These are phyloP conservation scores for Clarias batrachus DNA, from an alignment of 2,113 vertebrate species.

Conservation along the genomic window DNA sequence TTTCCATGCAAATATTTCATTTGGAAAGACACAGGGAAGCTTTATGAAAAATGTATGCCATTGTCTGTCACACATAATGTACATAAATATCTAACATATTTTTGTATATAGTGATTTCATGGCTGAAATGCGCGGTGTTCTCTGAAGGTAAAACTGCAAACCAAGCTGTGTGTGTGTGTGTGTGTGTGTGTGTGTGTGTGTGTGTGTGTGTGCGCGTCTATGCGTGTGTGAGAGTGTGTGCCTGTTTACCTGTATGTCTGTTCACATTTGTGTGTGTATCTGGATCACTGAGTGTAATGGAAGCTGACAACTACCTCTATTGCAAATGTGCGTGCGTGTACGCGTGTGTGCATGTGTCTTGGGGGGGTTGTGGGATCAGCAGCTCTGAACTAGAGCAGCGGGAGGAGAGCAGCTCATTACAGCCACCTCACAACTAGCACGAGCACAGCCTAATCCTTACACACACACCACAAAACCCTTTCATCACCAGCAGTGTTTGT, in stretches of 20 bases:
- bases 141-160: background rate
- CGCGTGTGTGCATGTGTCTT: background rate
- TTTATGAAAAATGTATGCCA: background rate
- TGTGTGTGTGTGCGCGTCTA: slow-evolving; percentile 24
- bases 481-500: background rate
- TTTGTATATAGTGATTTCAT: background rate
- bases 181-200: slow-evolving; percentile 17
- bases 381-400: background rate
- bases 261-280: slow-evolving; percentile 7
- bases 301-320: background rate
- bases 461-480: background rate
- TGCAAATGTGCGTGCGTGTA: background rate
- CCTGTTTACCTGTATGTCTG: slow-evolving; percentile 18
- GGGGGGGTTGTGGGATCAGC: background rate
- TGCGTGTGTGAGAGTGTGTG: slow-evolving; percentile 20
- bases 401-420: slow-evolving; percentile 18
- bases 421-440: slow-evolving; percentile 1
- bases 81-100: background rate
- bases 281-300: background rate
- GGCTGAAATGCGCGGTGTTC: background rate
- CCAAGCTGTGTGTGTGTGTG: background rate
- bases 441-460: background rate
- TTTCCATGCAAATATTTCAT: background rate
- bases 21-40: background rate
- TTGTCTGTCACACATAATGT: background rate